A percentile compares a stretch with the other conserved stretches of the same genome.
phyloP scores from a whole-genome alignment of 2,888 invertebrate species.

The Agriopis leucophaearia region DNA sequence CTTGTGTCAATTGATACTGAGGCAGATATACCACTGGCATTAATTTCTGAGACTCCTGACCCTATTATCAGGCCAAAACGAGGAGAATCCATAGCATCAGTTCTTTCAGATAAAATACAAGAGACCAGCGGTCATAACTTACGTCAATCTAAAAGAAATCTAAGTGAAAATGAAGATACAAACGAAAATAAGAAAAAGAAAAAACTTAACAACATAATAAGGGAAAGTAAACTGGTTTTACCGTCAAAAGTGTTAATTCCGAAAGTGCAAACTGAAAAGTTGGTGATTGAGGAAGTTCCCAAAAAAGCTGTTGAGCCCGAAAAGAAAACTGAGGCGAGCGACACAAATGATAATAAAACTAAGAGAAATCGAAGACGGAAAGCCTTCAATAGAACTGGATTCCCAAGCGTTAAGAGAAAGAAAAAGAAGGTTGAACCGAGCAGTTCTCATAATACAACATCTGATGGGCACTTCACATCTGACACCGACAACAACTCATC shows the following conservation, averaged over 20 bases:
- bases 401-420: conserved; percentile 93
- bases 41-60: conserved; percentile 76
- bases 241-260: conserved; percentile 74
- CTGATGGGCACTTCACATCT: conserved; percentile 74
- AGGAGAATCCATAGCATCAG: conserved; percentile 80
- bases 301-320: conserved; percentile 63
- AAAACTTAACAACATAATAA: conserved; percentile 71
- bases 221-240: conserved; percentile 80
- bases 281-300: conserved; percentile 62
- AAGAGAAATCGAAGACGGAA: conserved; percentile 89
- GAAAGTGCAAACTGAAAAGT: conserved; percentile 76
- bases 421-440: conserved; percentile 88
- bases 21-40: conserved; percentile 74
- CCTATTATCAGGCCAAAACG: conserved; percentile 76
- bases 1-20: conserved; percentile 74
- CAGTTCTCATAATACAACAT: conserved; percentile 57
- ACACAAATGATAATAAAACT: conserved; percentile 63
- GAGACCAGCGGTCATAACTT: conserved; percentile 81
- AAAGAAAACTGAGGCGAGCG: conserved; percentile 64
- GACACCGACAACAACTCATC: conserved; percentile 77
- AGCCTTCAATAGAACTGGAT: conserved; percentile 94
- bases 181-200: conserved; percentile 81
- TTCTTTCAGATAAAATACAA: conserved; percentile 81
- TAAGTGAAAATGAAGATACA: conserved; percentile 70
- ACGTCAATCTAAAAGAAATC: conserved; percentile 78